These are phyloP conservation scores for Pelobates fuscus DNA, from an alignment of 2,113 vertebrate species.

Conservation along the genomic window DNA sequence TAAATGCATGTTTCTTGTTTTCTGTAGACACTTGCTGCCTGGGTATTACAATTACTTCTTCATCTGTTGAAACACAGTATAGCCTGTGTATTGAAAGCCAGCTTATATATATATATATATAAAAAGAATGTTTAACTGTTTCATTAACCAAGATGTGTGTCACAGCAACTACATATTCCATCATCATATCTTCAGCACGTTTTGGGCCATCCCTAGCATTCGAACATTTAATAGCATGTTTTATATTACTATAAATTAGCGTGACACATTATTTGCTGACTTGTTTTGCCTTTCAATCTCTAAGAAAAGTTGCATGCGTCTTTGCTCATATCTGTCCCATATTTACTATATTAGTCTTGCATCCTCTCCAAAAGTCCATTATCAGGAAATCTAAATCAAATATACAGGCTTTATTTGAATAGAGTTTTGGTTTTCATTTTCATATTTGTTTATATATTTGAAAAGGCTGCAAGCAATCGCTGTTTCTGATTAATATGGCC, in stretches of 20 bases:
- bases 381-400: slow-evolving; percentile 46
- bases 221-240: neutral
- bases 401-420: slow-evolving; percentile 17
- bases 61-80: too few species aligned
- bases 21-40: too few species aligned
- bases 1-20: too few species aligned
- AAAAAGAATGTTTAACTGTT: too few species aligned
- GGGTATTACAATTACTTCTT: too few species aligned
- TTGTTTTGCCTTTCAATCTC: slow-evolving; percentile 15
- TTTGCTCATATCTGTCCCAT: neutral
- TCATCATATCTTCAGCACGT: too few species aligned
- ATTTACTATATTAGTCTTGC: slow-evolving; percentile 30
- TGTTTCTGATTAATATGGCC: slow-evolving; percentile 43
- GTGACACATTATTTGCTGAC: neutral
- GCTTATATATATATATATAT: too few species aligned
- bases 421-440: slow-evolving; percentile 45
- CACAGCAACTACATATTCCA: too few species aligned
- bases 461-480: slow-evolving; percentile 41
- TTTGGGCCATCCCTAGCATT: neutral
- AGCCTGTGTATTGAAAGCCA: too few species aligned
- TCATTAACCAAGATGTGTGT: too few species aligned
- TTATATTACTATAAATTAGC: neutral
- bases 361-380: slow-evolving; percentile 46
- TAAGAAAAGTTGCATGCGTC: neutral
- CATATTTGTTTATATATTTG: slow-evolving; percentile 44